Evolutionary conservation across 1,140 invertebrate genomes (phyloP), one percentile per base, ranked within the genome.

Genomic region (Capitella teleta): DNA sequence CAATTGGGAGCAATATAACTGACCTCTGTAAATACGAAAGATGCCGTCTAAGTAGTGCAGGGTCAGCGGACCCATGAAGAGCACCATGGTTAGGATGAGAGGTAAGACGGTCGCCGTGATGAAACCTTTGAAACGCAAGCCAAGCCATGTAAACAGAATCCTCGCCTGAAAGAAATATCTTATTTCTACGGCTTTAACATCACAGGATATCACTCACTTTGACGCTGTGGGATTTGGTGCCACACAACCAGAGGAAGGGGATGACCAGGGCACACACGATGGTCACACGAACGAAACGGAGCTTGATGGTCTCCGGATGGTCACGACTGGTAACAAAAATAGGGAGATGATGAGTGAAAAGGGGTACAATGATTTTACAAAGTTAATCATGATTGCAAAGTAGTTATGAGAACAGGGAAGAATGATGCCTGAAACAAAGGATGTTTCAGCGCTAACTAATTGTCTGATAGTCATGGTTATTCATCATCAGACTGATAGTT

Each of bases 251-350:
- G 14, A 88, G 74, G 55, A 86, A 81, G 49, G 81, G 66, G 37
- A 87, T 86, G 16, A 86, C 83, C 37, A 91, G 61, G 37, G 88
- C 62, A 69, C 83, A 81, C 70, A 90, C 84, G 48, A 85, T 69
- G 53, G 82, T 80, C 0, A 88, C 86, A 72, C 87, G 90, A 41
- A 86, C 77, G 66, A 91, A 92, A 63, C 89, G 78, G 67, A 79
- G 80, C 61, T 87, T 90, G 54, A 94, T 89, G 2, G 82, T 87
- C n/a, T 81, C 78, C 5, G 87, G 85, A 73, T 92, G 86, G 66
- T 90, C 82, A 59, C 86, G 87, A 73, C 61, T 82, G 77, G 59
- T 57, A 61, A 55, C 59, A 67, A 57, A 54, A 19, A 45, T n/a
- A n/a, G n/a, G n/a, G n/a, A n/a, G n/a, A n/a, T n/a, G n/a, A n/a